These are phyloP conservation scores for Campaea margaritaria DNA, from an alignment of 2,888 invertebrate genomes.

Conservation along the genomic window DNA sequence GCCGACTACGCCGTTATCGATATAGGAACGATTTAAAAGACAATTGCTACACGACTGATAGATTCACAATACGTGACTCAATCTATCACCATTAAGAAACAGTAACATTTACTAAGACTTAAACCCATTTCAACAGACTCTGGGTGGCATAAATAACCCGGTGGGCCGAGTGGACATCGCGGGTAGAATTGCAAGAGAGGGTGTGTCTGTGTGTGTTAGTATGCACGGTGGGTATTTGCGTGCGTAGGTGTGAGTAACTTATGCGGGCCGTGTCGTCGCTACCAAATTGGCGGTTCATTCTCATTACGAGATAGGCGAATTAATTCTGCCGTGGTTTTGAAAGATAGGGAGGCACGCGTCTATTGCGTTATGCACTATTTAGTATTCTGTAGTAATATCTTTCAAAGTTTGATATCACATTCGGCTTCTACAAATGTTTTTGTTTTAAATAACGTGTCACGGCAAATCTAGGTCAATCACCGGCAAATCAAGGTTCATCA, in stretches of 20 bases:
- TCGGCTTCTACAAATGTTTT: too few species aligned
- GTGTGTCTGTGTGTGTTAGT: slow-evolving; percentile 5
- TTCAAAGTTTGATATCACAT: too few species aligned
- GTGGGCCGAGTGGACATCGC: slow-evolving; percentile 6
- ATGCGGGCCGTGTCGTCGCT: too few species aligned
- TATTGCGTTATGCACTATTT: too few species aligned
- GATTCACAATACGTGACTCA: slow-evolving; percentile 11
- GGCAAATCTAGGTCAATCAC: too few species aligned
- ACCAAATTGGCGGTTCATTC: slow-evolving; percentile 29
- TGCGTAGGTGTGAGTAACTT: too few species aligned
- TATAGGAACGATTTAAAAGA: too few species aligned
- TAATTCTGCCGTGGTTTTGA: slow-evolving; percentile 10
- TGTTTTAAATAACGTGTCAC: too few species aligned
- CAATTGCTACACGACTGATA: slow-evolving; percentile 12
- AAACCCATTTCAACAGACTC: slow-evolving; percentile 10
- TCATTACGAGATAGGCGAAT: slow-evolving; percentile 29
- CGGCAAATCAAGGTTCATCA: too few species aligned
- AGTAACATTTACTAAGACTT: slow-evolving; percentile 18
- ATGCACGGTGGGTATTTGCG: slow-evolving; percentile 3
- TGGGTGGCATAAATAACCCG: slow-evolving; percentile 31
- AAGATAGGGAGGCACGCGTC: neutral
- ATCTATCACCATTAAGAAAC: slow-evolving; percentile 25
- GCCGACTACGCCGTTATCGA: too few species aligned
- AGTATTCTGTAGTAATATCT: too few species aligned
- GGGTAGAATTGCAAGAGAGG: slow-evolving; percentile 10